Percentiles rank a stretch among this genome's conserved stretches.
Evolutionary conservation across 2,113 vertebrate species (phyloP).

Genomic region (Apistogramma diplotaenia): DNA sequence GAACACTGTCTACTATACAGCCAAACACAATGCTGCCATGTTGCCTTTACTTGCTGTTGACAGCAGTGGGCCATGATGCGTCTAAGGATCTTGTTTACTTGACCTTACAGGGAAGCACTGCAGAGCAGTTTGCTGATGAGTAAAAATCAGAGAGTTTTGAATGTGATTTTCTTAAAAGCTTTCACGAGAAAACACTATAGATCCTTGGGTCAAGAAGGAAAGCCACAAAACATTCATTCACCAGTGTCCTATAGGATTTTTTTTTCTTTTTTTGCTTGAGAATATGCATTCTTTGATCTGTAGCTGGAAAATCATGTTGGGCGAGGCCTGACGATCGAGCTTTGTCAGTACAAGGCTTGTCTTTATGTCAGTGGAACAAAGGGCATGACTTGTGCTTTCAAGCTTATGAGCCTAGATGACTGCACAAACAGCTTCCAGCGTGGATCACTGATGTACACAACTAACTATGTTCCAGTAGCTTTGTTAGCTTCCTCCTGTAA

Average conservation of each 20-base stretch:
- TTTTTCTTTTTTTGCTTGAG: neutral
- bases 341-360: constrained; percentile 30
- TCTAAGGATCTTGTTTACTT: neutral
- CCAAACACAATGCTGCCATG: neutral
- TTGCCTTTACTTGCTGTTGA: neutral
- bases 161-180: neutral
- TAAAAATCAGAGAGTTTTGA: neutral
- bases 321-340: constrained; percentile 14
- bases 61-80: neutral
- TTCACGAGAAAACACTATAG: neutral
- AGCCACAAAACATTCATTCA: constrained; percentile 17
- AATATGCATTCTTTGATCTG: constrained; percentile 11
- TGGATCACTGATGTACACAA: constrained; percentile 2
- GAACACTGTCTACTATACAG: neutral
- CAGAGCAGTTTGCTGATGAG: neutral
- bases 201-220: constrained; percentile 8
- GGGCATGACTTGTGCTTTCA: constrained; percentile 16
- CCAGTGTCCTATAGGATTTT: neutral
- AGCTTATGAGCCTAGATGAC: neutral
- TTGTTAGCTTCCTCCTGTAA: neutral
- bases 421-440: constrained; percentile 6
- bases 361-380: constrained; percentile 29
- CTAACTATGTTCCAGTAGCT: neutral
- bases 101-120: neutral
- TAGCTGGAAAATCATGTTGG: neutral